Evolutionary conservation across 2,113 vertebrate species (phyloP), one percentile per base, ranked within the genome.

Genomic region (Hippocampus zosterae): DNA sequence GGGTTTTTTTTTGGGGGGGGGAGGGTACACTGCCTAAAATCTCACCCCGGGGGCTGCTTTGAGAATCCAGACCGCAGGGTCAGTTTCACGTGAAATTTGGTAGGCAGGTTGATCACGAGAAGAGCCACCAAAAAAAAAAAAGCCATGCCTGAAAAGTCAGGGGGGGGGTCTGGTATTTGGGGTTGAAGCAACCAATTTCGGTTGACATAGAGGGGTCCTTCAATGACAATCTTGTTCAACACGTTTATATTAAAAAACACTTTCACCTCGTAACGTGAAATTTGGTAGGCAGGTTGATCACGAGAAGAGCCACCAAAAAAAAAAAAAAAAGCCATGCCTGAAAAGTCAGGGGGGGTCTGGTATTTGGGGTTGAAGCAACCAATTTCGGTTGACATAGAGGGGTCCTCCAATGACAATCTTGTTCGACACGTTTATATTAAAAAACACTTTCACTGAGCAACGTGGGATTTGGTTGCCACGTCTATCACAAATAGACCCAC

Each of bases 1-100:
- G 83, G 68, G 74, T n/a, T n/a, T n/a, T n/a, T n/a, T n/a, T n/a
- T n/a, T n/a, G n/a, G 80, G 83, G 68, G 74, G 65, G 80, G 83
- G 68, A 72, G 65, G 71, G 79, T 76, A 82, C n/a, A 60, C 69
- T 72, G 70, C 70, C 76, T 19, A 19, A 19, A 50, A 19, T 50
- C 48, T 18, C 18, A 1, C 18, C 48, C 16, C 48, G 4, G 8
- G 48, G 48, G 15, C 46, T 48, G 3, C 15, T 48, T 48, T 18
- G 13, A 50, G 19, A 50, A 50, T 21, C 18, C 48, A 50, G 5
- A 18, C 48, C 16, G 6, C 48, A 19, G 19, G 19, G 18, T 19
- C 48, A 2, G 48, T 50, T 50, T 50, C 48, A 55, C 8, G 23
- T 2, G 11, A 55, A 3, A n/a, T n/a, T 55, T 55, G 21, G n/a